Base-by-base conservation (phyloP, 2,888 invertebrate genomes). In the Tipula lateralis region DNA sequence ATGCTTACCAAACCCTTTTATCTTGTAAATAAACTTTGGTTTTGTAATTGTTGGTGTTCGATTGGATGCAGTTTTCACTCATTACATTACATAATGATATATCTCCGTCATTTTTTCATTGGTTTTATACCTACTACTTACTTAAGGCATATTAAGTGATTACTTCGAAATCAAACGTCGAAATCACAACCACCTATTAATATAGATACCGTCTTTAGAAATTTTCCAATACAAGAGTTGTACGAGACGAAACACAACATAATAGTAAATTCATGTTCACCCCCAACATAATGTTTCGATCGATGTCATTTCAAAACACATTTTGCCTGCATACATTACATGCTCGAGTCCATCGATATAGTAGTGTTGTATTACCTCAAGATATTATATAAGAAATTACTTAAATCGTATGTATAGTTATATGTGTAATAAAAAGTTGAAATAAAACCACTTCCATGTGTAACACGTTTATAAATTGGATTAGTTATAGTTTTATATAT, bases 381-480 rank as follows among this genome's bases (percentile, higher is more conserved):
- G 66, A 66, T 9, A 66, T 66, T 66, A 66, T 66, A 24, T 66
- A 66, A 66, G 66, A 66, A 66, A 66, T 66, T 66, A 66, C 66
- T 66, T 66, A 66, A 66, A 66, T 66, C 66, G 66, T 66, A 39
- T 13, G 39, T 39, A 39, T n/a, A 50, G 16, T 50, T 13, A 9
- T 7, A 6, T 32, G 32, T 3, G 44, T 50, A 50, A 50, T 50
- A 50, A 16, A 50, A 50, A 66, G 6, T 66, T 66, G 66, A 66
- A 66, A 66, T 66, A 66, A 66, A 66, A 66, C 24, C 24, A 66
- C 66, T 66, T 66, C 66, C 66, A 66, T 66, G 66, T 66, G 66
- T 66, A 66, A 66, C 66, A 66, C 66, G 66, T 66, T 50, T 19
- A 50, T 50, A 66, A 66, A 66, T 66, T 66, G 24, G 66, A 66